phyloP scores from a whole-genome alignment of 2,113 vertebrate genomes.

The Gracilinanus agilis region DNA sequence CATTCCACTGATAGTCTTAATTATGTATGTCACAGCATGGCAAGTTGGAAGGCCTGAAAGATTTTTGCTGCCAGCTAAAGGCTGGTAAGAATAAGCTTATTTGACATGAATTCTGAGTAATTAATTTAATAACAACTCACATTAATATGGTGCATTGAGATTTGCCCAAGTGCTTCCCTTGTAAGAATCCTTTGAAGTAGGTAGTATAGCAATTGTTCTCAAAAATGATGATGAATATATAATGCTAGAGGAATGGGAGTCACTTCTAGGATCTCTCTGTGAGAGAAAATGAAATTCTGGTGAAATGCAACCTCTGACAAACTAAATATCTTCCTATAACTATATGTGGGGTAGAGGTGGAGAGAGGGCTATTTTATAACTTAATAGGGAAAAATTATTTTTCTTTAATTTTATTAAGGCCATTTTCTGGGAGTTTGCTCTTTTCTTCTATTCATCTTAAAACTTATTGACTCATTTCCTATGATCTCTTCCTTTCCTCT shows the following conservation, averaged over 20 bases:
- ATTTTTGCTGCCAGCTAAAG: not conserved
- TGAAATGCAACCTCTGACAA: slow-evolving; percentile 16
- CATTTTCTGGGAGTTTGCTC: too few species aligned
- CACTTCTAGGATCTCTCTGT: not conserved
- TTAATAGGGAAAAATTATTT: too few species aligned
- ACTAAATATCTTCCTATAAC: not conserved
- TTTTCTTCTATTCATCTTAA: too few species aligned
- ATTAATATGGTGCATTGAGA: not conserved
- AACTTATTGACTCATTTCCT: too few species aligned
- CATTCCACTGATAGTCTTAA: not conserved
- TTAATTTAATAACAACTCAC: not conserved
- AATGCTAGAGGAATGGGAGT: not conserved
- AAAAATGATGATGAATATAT: not conserved
- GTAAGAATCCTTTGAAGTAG: not conserved
- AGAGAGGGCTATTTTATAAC: too few species aligned
- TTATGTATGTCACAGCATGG: not conserved
- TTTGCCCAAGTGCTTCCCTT: not conserved
- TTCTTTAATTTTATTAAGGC: too few species aligned
- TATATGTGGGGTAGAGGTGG: not conserved
- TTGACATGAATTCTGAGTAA: not conserved
- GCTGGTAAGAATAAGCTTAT: not conserved
- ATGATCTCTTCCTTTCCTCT: too few species aligned
- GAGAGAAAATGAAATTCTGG: not conserved
- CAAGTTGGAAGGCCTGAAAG: not conserved
- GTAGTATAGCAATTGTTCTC: not conserved